A percentile compares a stretch with the other conserved stretches of the same genome.
These are phyloP conservation scores for Eurystomus glaucurus DNA, from an alignment of 2,797 vertebrate genomes.

Conservation along the genomic window DNA sequence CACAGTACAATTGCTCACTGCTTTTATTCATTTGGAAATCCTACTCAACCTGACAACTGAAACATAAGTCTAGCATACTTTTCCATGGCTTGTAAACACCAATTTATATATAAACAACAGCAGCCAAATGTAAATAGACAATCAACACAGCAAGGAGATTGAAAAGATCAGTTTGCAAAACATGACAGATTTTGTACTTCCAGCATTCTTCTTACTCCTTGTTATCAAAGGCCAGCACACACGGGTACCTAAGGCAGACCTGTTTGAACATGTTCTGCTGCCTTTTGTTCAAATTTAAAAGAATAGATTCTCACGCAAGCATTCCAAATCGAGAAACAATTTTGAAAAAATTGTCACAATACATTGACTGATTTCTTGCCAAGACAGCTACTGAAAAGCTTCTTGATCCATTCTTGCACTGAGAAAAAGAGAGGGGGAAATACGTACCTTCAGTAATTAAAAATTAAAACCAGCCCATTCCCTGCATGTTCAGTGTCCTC, in stretches of 20 bases:
- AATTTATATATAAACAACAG: constrained; percentile 69
- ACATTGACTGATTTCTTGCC: constrained; percentile 84
- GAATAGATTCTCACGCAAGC: constrained; percentile 84
- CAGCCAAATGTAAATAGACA: constrained; percentile 68
- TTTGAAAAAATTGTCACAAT: constrained; percentile 85
- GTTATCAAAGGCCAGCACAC: constrained; percentile 77
- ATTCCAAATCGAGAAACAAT: constrained; percentile 85
- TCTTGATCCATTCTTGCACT: constrained; percentile 61
- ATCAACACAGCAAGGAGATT: constrained; percentile 52
- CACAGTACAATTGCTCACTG: constrained; percentile 5
- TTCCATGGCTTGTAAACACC: constrained; percentile 65
- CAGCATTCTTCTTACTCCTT: constrained; percentile 51
- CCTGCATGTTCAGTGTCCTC: constrained; percentile 28
- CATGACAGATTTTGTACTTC: constrained; percentile 54
- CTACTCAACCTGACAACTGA: constrained; percentile 69
- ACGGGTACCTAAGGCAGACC: constrained; percentile 76
- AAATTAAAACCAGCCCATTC: constrained; percentile 67
- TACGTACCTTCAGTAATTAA: constrained; percentile 76
- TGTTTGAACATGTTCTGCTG: constrained; percentile 86
- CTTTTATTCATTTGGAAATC: constrained; percentile 65
- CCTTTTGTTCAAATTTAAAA: constrained; percentile 85
- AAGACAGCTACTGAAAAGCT: constrained; percentile 78
- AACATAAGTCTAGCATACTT: constrained; percentile 70
- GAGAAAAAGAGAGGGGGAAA: constrained; percentile 71
- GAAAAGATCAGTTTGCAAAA: constrained; percentile 63